A percentile compares a stretch with the other conserved stretches of the same genome.
These are phyloP conservation scores for Neoarius graeffei DNA, from an alignment of 2,113 vertebrate species.

Conservation along the genomic window DNA sequence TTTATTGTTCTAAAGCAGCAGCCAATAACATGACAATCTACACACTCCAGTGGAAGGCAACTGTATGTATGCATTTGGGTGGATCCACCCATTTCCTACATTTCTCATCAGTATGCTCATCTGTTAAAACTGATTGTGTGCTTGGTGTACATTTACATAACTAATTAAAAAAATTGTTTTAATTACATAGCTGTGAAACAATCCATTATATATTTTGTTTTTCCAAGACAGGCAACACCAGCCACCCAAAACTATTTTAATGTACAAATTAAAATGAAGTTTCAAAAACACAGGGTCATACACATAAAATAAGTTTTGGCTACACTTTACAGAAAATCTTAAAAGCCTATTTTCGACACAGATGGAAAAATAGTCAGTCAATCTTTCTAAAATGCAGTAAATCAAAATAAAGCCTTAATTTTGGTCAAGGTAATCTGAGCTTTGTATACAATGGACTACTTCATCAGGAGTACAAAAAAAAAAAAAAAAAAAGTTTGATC, in stretches of 20 bases:
- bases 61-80: background rate
- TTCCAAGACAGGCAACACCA: background rate
- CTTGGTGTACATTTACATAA: background rate
- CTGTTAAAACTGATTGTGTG: background rate
- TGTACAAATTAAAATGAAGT: slow-evolving; percentile 42
- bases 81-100: background rate
- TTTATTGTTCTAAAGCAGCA: slow-evolving; percentile 56
- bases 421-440: background rate
- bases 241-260: background rate
- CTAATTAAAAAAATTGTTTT: background rate
- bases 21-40: slow-evolving; percentile 14
- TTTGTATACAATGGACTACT: background rate
- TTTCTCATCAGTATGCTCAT: background rate
- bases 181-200: background rate
- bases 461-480: too few relatives aligned
- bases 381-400: slow-evolving; percentile 21
- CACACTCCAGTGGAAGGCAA: slow-evolving; percentile 31
- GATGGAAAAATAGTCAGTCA: slow-evolving; percentile 28
- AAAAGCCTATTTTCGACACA: slow-evolving; percentile 36
- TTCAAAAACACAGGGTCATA: slow-evolving; percentile 21
- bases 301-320: slow-evolving; percentile 34
- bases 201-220: background rate
- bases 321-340: slow-evolving; percentile 30
- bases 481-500: background rate
- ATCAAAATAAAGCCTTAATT: slow-evolving; percentile 17